These are phyloP conservation scores for Cephus spinipes DNA, from an alignment of 2,888 invertebrate genomes.

Conservation along the genomic window DNA sequence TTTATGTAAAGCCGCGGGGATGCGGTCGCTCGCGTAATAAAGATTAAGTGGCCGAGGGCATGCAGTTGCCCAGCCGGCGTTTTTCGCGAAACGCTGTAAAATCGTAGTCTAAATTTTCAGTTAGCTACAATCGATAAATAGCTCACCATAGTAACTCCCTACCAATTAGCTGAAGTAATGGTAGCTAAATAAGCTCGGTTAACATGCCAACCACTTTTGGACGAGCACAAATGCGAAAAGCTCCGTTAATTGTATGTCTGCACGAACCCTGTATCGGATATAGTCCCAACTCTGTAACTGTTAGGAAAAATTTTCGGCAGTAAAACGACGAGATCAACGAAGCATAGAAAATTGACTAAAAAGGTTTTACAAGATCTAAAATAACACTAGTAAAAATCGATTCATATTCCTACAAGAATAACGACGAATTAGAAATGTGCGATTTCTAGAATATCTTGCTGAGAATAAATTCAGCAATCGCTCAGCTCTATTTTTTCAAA, in stretches of 20 bases:
- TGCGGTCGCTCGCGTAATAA: constrained; percentile 35
- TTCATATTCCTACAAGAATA: neutral
- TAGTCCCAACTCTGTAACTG: neutral
- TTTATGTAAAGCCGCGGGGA: constrained; percentile 33
- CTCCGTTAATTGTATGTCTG: neutral
- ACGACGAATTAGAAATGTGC: neutral
- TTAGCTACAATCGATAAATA: neutral
- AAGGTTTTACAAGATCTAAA: neutral
- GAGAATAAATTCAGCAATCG: constrained; percentile 31
- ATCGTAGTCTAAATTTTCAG: neutral
- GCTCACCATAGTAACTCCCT: neutral
- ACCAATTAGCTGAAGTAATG: neutral
- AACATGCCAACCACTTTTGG: neutral
- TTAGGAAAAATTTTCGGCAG: neutral
- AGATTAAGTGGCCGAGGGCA: constrained; percentile 29
- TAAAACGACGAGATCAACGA: neutral
- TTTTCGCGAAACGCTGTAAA: neutral
- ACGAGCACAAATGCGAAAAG: neutral
- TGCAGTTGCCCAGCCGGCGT: neutral
- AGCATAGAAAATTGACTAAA: neutral
- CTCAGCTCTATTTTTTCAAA: constrained; percentile 31
- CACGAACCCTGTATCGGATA: neutral
- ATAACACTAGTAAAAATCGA: neutral
- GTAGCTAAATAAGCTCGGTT: neutral
- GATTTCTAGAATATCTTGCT: constrained; percentile 4